phyloP scores from a whole-genome alignment of 2,888 invertebrate genomes.

The Prenolepis imparis region DNA sequence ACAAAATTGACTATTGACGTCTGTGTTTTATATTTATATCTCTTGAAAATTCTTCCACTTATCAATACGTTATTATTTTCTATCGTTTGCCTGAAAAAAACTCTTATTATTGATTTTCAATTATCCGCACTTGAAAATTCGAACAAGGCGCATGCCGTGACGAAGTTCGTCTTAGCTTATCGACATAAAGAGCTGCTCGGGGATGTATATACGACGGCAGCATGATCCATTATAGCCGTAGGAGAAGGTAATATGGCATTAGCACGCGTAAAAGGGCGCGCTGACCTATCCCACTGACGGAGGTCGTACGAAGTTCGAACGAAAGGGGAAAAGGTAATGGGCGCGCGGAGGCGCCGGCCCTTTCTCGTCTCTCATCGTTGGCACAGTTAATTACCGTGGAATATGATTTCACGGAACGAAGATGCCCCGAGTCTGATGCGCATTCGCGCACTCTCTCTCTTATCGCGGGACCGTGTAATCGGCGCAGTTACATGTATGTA shows the following conservation, averaged over 20 bases:
- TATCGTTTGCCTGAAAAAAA: not conserved
- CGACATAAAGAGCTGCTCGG: constrained; percentile 40
- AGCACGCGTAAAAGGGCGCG: constrained; percentile 77
- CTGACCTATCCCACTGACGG: constrained; percentile 76
- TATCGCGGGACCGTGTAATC: constrained; percentile 43
- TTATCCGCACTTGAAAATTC: constrained; percentile 16
- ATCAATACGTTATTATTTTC: not conserved
- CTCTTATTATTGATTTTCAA: not conserved
- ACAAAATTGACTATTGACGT: not conserved
- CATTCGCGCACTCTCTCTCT: constrained; percentile 24
- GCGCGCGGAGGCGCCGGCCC: constrained; percentile 57
- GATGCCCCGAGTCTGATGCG: constrained; percentile 27
- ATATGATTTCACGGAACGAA: constrained; percentile 65
- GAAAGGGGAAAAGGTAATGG: constrained; percentile 73
- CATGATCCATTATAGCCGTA: constrained; percentile 75
- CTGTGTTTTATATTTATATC: not conserved
- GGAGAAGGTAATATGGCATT: constrained; percentile 76
- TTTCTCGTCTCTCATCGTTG: constrained; percentile 57
- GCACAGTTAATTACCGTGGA: constrained; percentile 70
- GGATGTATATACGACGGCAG: constrained; percentile 65
- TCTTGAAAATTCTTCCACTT: not conserved
- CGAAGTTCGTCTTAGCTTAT: not conserved
- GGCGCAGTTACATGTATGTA: constrained; percentile 28
- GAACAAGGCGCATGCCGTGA: constrained; percentile 4
- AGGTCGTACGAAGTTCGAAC: constrained; percentile 57